Conservation (phyloP, 2,797 vertebrate genomes). For the Peromyscus attwateri region DNA sequence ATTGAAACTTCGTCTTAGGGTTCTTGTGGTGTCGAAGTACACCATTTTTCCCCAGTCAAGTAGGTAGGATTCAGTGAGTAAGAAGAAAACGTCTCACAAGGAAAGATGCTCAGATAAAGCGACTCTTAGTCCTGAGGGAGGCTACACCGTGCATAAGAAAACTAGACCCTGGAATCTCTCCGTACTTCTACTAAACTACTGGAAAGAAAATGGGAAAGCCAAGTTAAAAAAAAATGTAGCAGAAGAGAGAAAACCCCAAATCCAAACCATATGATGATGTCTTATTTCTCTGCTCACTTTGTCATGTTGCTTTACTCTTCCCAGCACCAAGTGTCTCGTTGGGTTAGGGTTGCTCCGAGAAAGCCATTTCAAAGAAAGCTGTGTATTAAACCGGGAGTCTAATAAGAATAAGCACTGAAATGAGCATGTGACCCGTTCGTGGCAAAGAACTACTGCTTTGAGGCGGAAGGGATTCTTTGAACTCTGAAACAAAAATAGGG, state of each 20-base stretch:
- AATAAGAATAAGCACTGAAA: conserved; percentile 85
- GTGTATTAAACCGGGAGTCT: conserved; percentile 90
- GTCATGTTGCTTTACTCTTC: conserved; percentile 96
- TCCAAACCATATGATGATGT: conserved; percentile 93
- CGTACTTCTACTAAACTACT: conserved; percentile 86
- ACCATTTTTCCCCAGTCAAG: conserved; percentile 83
- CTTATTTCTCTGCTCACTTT: conserved; percentile 93
- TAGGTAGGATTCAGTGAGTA: conserved; percentile 73
- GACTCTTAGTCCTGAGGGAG: conserved; percentile 66
- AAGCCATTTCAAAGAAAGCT: conserved; percentile 91
- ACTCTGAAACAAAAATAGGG: conserved; percentile 82
- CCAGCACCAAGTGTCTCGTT: conserved; percentile 93
- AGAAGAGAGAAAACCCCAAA: conserved; percentile 86
- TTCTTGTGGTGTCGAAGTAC: conserved; percentile 76
- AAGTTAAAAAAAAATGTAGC: conserved; percentile 76
- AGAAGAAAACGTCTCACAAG: conserved; percentile 85
- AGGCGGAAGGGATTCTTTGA: conserved; percentile 94
- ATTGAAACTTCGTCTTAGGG: conserved; percentile 68
- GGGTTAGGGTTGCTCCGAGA: conserved; percentile 90
- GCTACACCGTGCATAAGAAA: conserved; percentile 84
- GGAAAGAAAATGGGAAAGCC: conserved; percentile 87
- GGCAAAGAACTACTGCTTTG: conserved; percentile 92
- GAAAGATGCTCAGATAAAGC: conserved; percentile 74
- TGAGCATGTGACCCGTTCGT: conserved; percentile 87
- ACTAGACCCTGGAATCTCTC: conserved; percentile 83